These are phyloP conservation scores for Masticophis lateralis DNA, from an alignment of 2,797 vertebrate genomes.

Conservation along the genomic window DNA sequence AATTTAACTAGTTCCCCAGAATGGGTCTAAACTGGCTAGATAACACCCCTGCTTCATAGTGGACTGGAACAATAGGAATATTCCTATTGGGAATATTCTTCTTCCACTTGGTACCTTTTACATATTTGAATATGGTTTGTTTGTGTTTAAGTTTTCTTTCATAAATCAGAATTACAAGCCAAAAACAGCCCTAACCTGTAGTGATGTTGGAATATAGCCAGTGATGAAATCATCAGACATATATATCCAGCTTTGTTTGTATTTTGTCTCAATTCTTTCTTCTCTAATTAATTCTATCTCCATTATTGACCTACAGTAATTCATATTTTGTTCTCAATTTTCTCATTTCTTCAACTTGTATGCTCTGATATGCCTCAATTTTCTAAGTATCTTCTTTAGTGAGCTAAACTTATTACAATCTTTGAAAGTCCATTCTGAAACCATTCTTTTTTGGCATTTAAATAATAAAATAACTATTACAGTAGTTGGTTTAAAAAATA, in stretches of 20 bases:
- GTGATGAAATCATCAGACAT: background rate
- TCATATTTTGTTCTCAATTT: background rate
- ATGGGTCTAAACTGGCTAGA: background rate
- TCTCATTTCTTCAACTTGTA: background rate
- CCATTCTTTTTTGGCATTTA: background rate
- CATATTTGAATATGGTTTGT: background rate
- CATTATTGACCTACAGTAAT: background rate
- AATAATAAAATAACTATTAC: background rate
- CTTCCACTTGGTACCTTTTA: background rate
- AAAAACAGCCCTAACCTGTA: background rate
- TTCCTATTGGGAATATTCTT: background rate
- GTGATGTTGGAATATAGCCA: background rate
- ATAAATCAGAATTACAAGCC: background rate
- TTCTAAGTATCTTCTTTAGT: background rate
- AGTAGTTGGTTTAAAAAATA: background rate
- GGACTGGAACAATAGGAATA: background rate
- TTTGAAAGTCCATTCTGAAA: background rate
- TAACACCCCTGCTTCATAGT: background rate
- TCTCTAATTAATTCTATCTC: background rate
- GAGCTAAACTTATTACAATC: background rate
- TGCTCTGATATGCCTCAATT: background rate
- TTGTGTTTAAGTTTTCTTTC: background rate
- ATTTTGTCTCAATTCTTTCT: background rate
- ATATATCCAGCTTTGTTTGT: background rate
- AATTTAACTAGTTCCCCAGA: background rate